phyloP scores from a whole-genome alignment of 2,797 vertebrate species.

The Brachymystax lenok region DNA sequence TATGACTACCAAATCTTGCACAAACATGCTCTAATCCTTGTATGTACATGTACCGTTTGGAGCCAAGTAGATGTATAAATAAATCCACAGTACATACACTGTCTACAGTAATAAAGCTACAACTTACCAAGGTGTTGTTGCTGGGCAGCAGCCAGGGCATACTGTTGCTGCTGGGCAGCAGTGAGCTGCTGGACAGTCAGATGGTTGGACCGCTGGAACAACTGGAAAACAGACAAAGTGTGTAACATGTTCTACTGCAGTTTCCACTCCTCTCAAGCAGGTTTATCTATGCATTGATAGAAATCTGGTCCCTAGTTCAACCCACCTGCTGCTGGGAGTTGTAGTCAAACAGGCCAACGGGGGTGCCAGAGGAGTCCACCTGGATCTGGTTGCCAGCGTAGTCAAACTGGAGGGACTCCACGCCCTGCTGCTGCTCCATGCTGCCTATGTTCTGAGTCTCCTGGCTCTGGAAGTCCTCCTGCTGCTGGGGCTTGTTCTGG shows the following conservation, averaged over 20 bases:
- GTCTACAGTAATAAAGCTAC: neutral
- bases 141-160: slow-evolving; percentile 91
- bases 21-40: too few species aligned
- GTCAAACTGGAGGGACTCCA: slow-evolving; percentile 96
- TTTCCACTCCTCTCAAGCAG: too few species aligned
- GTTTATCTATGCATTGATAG: too few species aligned
- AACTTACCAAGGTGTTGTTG: slow-evolving; percentile 93
- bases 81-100: too few species aligned
- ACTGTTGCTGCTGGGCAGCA: slow-evolving; percentile 95
- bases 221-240: slow-evolving; percentile 63
- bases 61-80: too few species aligned
- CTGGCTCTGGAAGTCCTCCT: slow-evolving; percentile 91
- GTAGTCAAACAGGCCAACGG: slow-evolving; percentile 96
- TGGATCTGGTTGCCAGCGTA: slow-evolving; percentile 96
- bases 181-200: slow-evolving; percentile 94
- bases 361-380: slow-evolving; percentile 93
- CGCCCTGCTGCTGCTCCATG: slow-evolving; percentile 95
- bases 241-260: too few species aligned
- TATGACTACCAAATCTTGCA: too few species aligned
- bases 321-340: slow-evolving; percentile 88
- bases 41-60: too few species aligned
- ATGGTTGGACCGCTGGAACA: slow-evolving; percentile 93
- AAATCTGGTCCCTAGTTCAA: slow-evolving; percentile 12
- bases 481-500: slow-evolving; percentile 79
- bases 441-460: slow-evolving; percentile 92